Conservation (phyloP, 2,113 vertebrate species). For the Platichthys stellatus region DNA sequence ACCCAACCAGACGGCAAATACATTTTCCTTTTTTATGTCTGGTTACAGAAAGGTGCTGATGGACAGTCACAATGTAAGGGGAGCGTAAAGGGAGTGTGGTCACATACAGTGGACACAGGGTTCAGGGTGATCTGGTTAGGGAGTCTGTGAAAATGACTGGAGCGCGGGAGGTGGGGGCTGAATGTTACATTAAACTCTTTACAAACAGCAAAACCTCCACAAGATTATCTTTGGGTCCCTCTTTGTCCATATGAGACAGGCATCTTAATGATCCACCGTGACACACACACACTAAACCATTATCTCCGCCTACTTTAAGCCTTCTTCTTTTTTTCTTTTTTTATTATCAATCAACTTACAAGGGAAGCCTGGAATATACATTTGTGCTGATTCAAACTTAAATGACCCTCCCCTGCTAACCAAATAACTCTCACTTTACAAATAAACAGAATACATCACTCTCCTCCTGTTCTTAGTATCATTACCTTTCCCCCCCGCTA, state of each 20-base stretch:
- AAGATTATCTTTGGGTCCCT: background rate
- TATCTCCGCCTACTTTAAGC: background rate
- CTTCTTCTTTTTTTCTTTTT: background rate
- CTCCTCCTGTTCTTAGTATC: background rate
- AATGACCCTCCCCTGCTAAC: background rate
- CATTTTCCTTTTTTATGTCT: background rate
- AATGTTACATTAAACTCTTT: background rate
- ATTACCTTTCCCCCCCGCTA: background rate
- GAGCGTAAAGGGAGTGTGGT: background rate
- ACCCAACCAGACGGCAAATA: conserved; percentile 16
- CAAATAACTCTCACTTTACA: background rate
- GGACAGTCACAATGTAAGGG: conserved; percentile 10
- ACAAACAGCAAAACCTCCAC: background rate
- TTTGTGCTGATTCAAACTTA: background rate
- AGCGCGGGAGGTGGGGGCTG: too few relatives aligned
- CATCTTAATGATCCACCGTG: background rate
- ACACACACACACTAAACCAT: background rate
- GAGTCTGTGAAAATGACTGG: background rate
- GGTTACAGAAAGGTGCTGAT: conserved; percentile 24
- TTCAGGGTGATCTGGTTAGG: background rate
- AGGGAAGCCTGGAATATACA: background rate
- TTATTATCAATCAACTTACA: background rate
- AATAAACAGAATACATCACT: background rate
- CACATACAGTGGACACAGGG: background rate
- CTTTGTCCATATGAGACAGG: background rate